Conservation (phyloP, 1,140 invertebrate genomes). For the Musca domestica region DNA sequence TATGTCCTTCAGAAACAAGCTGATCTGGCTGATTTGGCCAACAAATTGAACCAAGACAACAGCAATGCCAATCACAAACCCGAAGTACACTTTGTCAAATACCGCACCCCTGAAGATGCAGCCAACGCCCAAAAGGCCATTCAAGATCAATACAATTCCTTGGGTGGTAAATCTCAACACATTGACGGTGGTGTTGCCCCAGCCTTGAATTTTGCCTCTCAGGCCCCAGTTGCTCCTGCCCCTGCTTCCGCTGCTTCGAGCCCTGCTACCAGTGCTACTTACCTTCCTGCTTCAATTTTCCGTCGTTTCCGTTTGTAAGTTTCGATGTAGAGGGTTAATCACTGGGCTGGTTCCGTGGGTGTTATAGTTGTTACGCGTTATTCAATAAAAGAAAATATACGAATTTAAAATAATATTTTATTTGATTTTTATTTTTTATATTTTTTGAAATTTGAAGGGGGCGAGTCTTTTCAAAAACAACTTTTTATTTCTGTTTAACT, state of each 20-base stretch:
- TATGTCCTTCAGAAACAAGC: slow-evolving; percentile 49
- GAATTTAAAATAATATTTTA: not conserved
- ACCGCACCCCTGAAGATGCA: slow-evolving; percentile 45
- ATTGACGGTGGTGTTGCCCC: slow-evolving; percentile 43
- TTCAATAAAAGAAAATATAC: no score
- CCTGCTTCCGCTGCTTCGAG: slow-evolving; percentile 16
- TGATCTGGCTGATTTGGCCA: slow-evolving; percentile 40
- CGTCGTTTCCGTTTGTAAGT: slow-evolving; percentile 1
- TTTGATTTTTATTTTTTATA: not conserved
- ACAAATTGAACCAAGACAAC: slow-evolving; percentile 30
- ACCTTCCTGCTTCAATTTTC: slow-evolving; percentile 27
- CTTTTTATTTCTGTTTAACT: no score
- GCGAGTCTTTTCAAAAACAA: no score
- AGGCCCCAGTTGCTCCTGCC: slow-evolving; percentile 26
- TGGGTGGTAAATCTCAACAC: slow-evolving; percentile 36
- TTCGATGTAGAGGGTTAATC: not conserved
- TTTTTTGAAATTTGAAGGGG: no score
- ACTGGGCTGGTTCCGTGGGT: not conserved
- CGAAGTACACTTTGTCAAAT: slow-evolving; percentile 50
- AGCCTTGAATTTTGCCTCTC: slow-evolving; percentile 46
- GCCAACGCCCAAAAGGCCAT: slow-evolving; percentile 42
- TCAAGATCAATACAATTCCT: slow-evolving; percentile 44
- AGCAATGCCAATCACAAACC: slow-evolving; percentile 39
- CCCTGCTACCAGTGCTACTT: slow-evolving; percentile 24
- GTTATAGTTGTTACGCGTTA: slow-evolving; percentile 9